phyloP scores from a whole-genome alignment of 2,888 invertebrate species.

The Ceratothoa steindachneri region DNA sequence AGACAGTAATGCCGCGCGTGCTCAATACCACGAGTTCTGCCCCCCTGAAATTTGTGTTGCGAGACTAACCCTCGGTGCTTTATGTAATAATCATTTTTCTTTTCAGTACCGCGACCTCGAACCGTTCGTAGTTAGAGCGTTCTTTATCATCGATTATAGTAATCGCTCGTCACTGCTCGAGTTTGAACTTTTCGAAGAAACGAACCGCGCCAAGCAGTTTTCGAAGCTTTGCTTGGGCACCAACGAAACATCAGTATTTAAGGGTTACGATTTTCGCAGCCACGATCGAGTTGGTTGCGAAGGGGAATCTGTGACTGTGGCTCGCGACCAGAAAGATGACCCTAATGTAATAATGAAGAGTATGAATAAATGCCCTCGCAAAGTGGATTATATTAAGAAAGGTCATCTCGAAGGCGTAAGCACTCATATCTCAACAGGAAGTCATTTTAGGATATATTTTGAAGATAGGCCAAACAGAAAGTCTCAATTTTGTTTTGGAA shows the following conservation, averaged over 20 bases:
- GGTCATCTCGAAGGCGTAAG: not conserved
- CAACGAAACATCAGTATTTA: too few relatives aligned
- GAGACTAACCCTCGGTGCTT: too few relatives aligned
- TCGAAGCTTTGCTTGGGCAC: not conserved
- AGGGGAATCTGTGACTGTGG: not conserved
- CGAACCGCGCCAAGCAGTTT: not conserved
- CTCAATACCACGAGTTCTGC: too few relatives aligned
- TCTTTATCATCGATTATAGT: not conserved
- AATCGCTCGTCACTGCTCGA: not conserved
- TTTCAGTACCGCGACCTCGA: not conserved
- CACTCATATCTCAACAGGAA: not conserved
- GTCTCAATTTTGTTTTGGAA: not conserved
- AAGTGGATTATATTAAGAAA: not conserved
- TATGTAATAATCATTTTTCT: too few relatives aligned
- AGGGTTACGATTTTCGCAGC: not conserved
- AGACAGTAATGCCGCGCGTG: too few relatives aligned
- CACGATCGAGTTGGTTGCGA: not conserved
- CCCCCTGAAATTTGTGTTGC: too few relatives aligned
- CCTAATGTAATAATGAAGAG: too few relatives aligned
- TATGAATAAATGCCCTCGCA: not conserved
- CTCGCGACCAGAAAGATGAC: not conserved
- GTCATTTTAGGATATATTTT: not conserved
- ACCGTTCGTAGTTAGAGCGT: not conserved
- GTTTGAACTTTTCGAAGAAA: not conserved
- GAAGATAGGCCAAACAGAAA: not conserved